These are phyloP conservation scores for Hyposoter didymator DNA, from an alignment of 2,888 invertebrate species.

Conservation along the genomic window DNA sequence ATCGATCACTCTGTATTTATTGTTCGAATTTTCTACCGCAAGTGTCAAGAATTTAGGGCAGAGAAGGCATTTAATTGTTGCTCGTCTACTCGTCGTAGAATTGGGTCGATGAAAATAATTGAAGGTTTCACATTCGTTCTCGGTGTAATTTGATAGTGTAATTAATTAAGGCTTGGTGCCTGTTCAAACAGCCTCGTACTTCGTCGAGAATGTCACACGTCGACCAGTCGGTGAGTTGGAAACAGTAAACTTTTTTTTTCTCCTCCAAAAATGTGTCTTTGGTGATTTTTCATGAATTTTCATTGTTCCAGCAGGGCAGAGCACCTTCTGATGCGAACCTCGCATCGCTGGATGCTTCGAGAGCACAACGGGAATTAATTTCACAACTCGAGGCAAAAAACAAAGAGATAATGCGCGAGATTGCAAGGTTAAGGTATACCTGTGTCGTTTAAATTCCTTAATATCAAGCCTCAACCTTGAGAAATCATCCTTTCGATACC, in stretches of 20 bases:
- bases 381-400: slow-evolving; percentile 97
- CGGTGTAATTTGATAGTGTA: slow-evolving; percentile 43
- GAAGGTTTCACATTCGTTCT: slow-evolving; percentile 46
- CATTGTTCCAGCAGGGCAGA: slow-evolving; percentile 84
- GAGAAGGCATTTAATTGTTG: not conserved
- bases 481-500: slow-evolving; percentile 82
- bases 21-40: slow-evolving; percentile 1
- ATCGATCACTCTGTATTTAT: not conserved
- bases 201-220: slow-evolving; percentile 82
- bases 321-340: slow-evolving; percentile 91
- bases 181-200: slow-evolving; percentile 78
- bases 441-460: slow-evolving; percentile 83
- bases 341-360: slow-evolving; percentile 92
- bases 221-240: slow-evolving; percentile 81
- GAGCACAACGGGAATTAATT: slow-evolving; percentile 96
- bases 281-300: not conserved
- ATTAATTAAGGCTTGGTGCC: slow-evolving; percentile 53
- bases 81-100: slow-evolving; percentile 14
- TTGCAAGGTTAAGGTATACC: slow-evolving; percentile 92
- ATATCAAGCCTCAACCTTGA: slow-evolving; percentile 82
- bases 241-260: slow-evolving; percentile 22
- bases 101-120: slow-evolving; percentile 55
- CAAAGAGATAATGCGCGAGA: slow-evolving; percentile 97
- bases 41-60: slow-evolving; percentile 5
- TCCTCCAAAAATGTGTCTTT: not conserved